Percentiles rank a stretch among this genome's conserved stretches.
phyloP scores from a whole-genome alignment of 2,113 vertebrate genomes.

The Vicugna pacos region DNA sequence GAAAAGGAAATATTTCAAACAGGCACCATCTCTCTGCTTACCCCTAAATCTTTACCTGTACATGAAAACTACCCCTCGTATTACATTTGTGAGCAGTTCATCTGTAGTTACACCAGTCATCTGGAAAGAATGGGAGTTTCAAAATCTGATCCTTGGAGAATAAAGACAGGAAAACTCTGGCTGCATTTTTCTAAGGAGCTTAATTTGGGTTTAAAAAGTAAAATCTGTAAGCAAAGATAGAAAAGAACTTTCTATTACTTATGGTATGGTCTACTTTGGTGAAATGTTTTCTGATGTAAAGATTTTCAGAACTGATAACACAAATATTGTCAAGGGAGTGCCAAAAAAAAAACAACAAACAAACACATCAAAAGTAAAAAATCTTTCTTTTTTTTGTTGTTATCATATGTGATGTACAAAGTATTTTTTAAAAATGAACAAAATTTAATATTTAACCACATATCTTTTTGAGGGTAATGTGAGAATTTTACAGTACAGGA shows the following conservation, averaged over 20 bases:
- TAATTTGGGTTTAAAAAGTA: constrained; percentile 61
- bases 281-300: constrained; percentile 23
- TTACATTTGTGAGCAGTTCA: neutral
- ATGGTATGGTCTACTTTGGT: neutral
- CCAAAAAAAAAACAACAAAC: neutral
- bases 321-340: neutral
- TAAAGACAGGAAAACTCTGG: neutral
- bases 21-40: neutral
- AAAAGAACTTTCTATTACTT: constrained; percentile 28
- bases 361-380: neutral
- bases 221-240: constrained; percentile 45
- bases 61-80: neutral
- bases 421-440: constrained; percentile 29
- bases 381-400: neutral
- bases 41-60: constrained; percentile 1
- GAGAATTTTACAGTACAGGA: constrained; percentile 24
- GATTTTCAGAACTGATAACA: neutral
- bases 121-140: constrained; percentile 1
- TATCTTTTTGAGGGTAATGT: neutral
- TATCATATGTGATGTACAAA: neutral
- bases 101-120: neutral
- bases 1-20: constrained; percentile 1
- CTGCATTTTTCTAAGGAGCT: constrained; percentile 21
- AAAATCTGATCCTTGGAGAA: constrained; percentile 12
- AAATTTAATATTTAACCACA: constrained; percentile 23